A percentile compares a stretch with the other conserved stretches of the same genome.
Evolutionary conservation across 2,888 invertebrate species (phyloP).

Genomic region (Clostera curtula): DNA sequence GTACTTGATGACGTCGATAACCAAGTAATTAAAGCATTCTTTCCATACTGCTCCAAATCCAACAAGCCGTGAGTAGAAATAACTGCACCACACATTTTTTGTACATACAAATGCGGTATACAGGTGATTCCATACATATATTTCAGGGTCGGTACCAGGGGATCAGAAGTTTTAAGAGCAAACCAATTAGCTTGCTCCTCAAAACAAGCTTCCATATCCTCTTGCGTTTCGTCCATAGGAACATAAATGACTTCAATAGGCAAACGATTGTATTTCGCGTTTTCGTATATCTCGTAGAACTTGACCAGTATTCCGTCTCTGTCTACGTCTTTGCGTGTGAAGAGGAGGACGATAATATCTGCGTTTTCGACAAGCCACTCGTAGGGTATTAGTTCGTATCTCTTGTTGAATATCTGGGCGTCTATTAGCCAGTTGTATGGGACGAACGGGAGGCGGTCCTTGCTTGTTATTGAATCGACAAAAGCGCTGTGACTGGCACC

Average conservation of each 20-base stretch:
- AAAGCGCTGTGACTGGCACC: too few species aligned
- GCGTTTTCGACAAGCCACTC: conserved; percentile 44
- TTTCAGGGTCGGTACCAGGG: conserved; percentile 33
- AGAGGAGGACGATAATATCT: conserved; percentile 45
- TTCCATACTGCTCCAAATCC: conserved; percentile 50
- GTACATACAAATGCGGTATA: conserved; percentile 42
- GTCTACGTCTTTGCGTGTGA: conserved; percentile 41
- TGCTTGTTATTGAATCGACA: background rate
- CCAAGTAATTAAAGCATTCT: conserved; percentile 57
- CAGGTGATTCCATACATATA: conserved; percentile 46
- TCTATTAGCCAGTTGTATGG: conserved; percentile 43
- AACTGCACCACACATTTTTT: conserved; percentile 39
- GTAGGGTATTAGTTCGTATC: conserved; percentile 24
- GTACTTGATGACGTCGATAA: conserved; percentile 27
- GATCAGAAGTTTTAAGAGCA: conserved; percentile 41
- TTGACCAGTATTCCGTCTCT: conserved; percentile 39
- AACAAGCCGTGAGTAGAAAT: conserved; percentile 42
- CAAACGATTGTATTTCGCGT: conserved; percentile 39
- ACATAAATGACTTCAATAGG: conserved; percentile 59
- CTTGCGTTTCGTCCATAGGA: conserved; percentile 44
- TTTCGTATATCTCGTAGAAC: conserved; percentile 56
- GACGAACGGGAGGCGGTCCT: background rate
- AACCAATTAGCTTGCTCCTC: conserved; percentile 62
- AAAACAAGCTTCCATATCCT: conserved; percentile 32
- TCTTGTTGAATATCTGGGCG: conserved; percentile 42